Percentiles rank a stretch among this genome's conserved stretches.
These are phyloP conservation scores for Acromyrmex echinatior DNA, from an alignment of 1,140 invertebrate genomes.

Conservation along the genomic window DNA sequence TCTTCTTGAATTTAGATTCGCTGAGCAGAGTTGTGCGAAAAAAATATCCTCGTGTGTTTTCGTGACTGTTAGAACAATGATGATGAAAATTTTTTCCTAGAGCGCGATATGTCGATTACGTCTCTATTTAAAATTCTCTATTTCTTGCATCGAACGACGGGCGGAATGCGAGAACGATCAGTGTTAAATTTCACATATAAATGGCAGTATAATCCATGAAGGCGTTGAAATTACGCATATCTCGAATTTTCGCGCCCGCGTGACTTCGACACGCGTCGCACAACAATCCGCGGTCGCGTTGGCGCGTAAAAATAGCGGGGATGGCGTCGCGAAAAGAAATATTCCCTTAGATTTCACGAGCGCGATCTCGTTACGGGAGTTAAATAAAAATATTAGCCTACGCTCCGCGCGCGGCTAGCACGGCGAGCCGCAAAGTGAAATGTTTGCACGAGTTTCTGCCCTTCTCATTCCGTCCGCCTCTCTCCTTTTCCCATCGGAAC, in stretches of 20 bases:
- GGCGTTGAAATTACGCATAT: conserved; percentile 16
- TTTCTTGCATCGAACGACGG: background rate
- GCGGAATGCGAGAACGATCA: background rate
- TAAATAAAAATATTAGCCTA: conserved; percentile 59
- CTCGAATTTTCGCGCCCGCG: conserved; percentile 35
- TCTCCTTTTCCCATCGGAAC: conserved; percentile 53
- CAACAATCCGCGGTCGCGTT: conserved; percentile 10
- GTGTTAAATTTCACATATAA: conserved; percentile 41
- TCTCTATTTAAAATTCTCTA: background rate
- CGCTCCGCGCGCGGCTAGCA: conserved; percentile 9
- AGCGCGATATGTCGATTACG: background rate
- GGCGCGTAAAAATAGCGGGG: conserved; percentile 56
- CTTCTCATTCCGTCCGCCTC: conserved; percentile 14
- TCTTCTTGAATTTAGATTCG: background rate
- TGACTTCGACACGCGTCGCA: conserved; percentile 64
- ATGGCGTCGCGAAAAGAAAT: conserved; percentile 60
- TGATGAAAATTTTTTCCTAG: conserved; percentile 10
- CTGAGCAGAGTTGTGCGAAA: background rate
- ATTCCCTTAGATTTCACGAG: conserved; percentile 55
- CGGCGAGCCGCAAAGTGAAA: conserved; percentile 54
- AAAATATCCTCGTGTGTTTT: background rate
- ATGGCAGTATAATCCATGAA: background rate
- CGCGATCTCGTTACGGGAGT: conserved; percentile 57
- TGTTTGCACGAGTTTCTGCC: conserved; percentile 59
- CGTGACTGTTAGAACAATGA: background rate